Conservation (phyloP, 2,888 invertebrate genomes). For the Ichneumoninae sp. region DNA sequence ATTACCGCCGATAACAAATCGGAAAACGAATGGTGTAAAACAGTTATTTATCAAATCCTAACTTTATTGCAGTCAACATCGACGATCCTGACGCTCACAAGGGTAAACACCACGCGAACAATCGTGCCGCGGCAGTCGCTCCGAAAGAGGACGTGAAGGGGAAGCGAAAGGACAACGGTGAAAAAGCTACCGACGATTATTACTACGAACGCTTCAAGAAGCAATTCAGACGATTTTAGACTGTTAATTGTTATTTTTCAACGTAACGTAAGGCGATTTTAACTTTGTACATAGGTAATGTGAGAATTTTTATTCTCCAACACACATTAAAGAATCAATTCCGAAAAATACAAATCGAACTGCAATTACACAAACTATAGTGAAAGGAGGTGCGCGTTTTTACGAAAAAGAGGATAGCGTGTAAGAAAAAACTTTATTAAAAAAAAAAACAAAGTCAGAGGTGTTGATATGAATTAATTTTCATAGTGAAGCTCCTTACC, state of each 20-base stretch:
- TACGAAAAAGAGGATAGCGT: too few species aligned
- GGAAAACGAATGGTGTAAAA: not conserved
- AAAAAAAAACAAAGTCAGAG: not conserved
- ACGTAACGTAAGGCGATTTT: not conserved
- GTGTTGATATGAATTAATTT: not conserved
- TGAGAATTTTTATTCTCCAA: not conserved
- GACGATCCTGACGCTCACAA: conserved; percentile 89
- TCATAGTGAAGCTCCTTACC: not conserved
- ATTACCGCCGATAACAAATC: not conserved
- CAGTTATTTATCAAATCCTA: conserved; percentile 37
- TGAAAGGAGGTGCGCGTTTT: too few species aligned
- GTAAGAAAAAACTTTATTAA: too few species aligned
- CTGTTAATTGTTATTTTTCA: not conserved
- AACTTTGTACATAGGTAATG: not conserved
- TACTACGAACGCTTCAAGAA: conserved; percentile 98
- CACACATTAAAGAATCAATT: not conserved
- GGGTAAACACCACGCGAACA: conserved; percentile 87
- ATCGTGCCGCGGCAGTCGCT: conserved; percentile 82
- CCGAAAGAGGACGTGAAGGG: conserved; percentile 85
- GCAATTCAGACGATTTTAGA: conserved; percentile 94
- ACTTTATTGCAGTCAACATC: conserved; percentile 90
- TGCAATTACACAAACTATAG: not conserved
- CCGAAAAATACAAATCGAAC: not conserved
- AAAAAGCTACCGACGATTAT: conserved; percentile 98
- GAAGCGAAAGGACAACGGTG: conserved; percentile 90